A percentile compares a stretch with the other conserved stretches of the same genome.
phyloP scores from a whole-genome alignment of 2,888 invertebrate species.

The Harpalus rufipes region DNA sequence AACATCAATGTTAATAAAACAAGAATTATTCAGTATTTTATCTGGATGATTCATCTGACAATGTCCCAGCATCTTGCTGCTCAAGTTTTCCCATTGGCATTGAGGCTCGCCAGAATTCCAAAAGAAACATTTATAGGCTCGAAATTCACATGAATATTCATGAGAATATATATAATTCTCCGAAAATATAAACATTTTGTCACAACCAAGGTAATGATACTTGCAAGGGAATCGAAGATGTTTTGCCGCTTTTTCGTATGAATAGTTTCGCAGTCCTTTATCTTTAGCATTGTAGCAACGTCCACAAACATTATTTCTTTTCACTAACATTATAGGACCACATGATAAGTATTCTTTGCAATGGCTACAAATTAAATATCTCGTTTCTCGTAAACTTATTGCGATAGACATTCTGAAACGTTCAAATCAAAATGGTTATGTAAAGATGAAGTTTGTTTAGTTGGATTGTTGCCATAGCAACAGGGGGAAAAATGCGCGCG shows the following conservation, averaged over 20 bases:
- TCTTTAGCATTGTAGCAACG: slow-evolving; percentile 6
- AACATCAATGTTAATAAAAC: not conserved
- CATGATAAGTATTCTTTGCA: slow-evolving; percentile 12
- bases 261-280: not conserved
- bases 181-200: not conserved
- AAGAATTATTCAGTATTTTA: not conserved
- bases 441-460: not conserved
- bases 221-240: slow-evolving; percentile 10
- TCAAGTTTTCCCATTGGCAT: slow-evolving; percentile 6
- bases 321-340: not conserved
- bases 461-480: not conserved
- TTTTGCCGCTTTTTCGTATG: slow-evolving; percentile 2
- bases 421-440: not conserved
- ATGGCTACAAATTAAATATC: slow-evolving; percentile 64
- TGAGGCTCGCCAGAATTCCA: not conserved
- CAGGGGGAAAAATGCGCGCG: too few relatives aligned
- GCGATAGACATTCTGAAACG: not conserved
- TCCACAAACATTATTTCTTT: not conserved
- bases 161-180: not conserved
- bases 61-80: not conserved
- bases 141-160: slow-evolving; percentile 1
- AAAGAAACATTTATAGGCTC: not conserved
- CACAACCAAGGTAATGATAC: not conserved
- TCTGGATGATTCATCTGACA: not conserved
- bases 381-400: slow-evolving; percentile 3